Conservation (phyloP, 1,140 invertebrate species). For the Sinella curviseta region DNA sequence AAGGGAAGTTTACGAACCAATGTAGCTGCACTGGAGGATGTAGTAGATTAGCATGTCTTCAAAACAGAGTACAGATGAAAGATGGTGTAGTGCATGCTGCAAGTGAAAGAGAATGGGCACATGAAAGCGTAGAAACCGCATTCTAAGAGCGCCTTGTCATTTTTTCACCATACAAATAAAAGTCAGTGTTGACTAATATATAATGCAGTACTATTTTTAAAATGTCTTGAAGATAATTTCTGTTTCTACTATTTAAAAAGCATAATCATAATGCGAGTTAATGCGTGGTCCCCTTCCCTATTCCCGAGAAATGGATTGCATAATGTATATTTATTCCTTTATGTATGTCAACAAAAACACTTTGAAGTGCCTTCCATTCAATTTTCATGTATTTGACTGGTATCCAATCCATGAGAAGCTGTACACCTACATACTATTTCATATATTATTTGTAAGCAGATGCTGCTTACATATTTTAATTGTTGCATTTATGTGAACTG, state of each 20-base stretch:
- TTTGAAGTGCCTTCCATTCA: neutral
- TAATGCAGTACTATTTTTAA: neutral
- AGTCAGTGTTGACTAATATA: neutral
- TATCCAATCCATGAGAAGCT: too few species aligned
- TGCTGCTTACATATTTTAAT: too few species aligned
- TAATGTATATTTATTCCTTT: conserved; percentile 2
- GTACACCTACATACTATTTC: too few species aligned
- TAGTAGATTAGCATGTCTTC: too few species aligned
- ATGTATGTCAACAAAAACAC: neutral
- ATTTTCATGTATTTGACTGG: too few species aligned
- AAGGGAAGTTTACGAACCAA: too few species aligned
- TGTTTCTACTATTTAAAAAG: neutral
- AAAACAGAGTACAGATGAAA: too few species aligned
- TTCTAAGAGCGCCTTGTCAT: neutral
- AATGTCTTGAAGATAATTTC: too few species aligned
- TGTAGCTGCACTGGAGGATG: too few species aligned
- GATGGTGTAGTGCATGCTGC: too few species aligned
- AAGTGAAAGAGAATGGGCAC: neutral
- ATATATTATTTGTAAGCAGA: too few species aligned
- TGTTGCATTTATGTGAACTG: too few species aligned
- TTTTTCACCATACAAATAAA: neutral
- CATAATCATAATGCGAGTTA: neutral
- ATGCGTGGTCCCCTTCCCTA: neutral
- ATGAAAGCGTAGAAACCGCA: neutral
- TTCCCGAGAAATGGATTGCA: neutral